Percentiles rank a stretch among this genome's conserved stretches.
phyloP scores from a whole-genome alignment of 2,888 invertebrate genomes.

The Lepidocyrtoides sp. region DNA sequence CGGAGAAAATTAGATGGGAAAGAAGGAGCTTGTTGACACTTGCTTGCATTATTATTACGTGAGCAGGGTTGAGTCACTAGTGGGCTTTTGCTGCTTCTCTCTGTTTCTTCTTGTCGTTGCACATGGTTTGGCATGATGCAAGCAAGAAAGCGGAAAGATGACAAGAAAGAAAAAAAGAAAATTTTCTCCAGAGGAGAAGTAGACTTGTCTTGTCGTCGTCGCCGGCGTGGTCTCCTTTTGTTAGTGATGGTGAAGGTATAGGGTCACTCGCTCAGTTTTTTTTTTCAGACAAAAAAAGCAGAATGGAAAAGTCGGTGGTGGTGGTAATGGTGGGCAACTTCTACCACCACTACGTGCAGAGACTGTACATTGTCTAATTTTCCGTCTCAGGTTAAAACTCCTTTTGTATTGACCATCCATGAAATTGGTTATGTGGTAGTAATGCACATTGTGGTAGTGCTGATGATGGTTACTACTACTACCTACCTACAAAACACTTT shows the following conservation, averaged over 20 bases:
- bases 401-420: constrained; percentile 78
- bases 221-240: neutral
- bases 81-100: neutral
- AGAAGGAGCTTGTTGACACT: constrained; percentile 72
- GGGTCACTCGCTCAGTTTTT: too few species aligned
- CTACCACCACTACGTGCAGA: neutral
- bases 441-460: constrained; percentile 11
- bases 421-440: constrained; percentile 81
- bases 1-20: constrained; percentile 67
- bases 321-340: neutral
- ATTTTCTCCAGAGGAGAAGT: neutral
- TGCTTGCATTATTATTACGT: constrained; percentile 46
- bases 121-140: constrained; percentile 42
- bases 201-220: neutral
- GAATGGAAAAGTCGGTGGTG: neutral
- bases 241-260: too few species aligned
- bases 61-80: neutral
- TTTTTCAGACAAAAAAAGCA: neutral
- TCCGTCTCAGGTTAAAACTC: constrained; percentile 10
- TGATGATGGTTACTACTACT: constrained; percentile 21
- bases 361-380: constrained; percentile 76
- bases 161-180: constrained; percentile 31
- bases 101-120: constrained; percentile 21
- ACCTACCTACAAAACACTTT: too few species aligned
- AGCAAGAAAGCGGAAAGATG: constrained; percentile 50